A percentile compares a stretch with the other conserved stretches of the same genome.
phyloP scores from a whole-genome alignment of 2,888 invertebrate species.

The Acrobasis consociella region DNA sequence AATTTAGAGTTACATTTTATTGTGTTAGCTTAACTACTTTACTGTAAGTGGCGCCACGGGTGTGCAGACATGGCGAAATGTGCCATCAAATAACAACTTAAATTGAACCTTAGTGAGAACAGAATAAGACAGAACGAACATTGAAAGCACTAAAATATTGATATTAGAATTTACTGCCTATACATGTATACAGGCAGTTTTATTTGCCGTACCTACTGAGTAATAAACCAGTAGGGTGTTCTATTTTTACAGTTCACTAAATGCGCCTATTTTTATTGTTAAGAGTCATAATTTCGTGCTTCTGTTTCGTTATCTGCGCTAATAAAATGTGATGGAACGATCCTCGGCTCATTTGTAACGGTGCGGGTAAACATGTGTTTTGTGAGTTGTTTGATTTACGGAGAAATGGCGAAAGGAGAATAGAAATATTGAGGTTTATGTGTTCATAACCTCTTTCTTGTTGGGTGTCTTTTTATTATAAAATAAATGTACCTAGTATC shows the following conservation, averaged over 20 bases:
- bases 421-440: not conserved
- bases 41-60: constrained; percentile 63
- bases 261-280: constrained; percentile 27
- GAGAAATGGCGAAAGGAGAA: not conserved
- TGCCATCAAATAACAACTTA: constrained; percentile 25
- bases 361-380: constrained; percentile 2
- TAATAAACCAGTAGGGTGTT: constrained; percentile 43
- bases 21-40: constrained; percentile 77
- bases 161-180: constrained; percentile 39
- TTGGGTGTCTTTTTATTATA: too few relatives aligned
- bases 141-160: constrained; percentile 33
- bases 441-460: not conserved
- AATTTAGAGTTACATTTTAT: constrained; percentile 80
- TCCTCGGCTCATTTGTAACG: constrained; percentile 3
- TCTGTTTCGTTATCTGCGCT: constrained; percentile 18
- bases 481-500: too few relatives aligned
- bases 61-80: constrained; percentile 43
- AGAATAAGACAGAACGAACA: constrained; percentile 33
- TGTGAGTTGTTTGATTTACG: constrained; percentile 5
- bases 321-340: constrained; percentile 16
- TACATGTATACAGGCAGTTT: constrained; percentile 36
- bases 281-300: constrained; percentile 23
- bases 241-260: constrained; percentile 35
- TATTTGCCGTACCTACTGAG: constrained; percentile 46
- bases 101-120: constrained; percentile 34